Percentiles rank a stretch among this genome's conserved stretches.
Conservation (phyloP, 2,888 invertebrate genomes). For the Macrophya alboannulata region DNA sequence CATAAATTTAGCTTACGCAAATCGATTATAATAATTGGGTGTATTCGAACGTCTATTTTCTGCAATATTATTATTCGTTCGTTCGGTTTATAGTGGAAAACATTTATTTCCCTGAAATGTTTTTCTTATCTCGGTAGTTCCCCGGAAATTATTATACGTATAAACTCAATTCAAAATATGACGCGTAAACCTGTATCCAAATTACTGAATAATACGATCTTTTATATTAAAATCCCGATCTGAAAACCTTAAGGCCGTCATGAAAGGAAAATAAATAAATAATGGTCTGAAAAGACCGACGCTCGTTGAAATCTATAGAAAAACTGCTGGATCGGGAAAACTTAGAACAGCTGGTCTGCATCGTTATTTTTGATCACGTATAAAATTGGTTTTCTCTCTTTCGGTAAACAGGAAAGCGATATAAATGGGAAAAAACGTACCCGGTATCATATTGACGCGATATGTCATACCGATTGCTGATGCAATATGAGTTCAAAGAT, state of each 20-base stretch:
- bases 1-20: background rate
- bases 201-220: background rate
- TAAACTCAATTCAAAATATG: background rate
- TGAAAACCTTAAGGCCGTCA: background rate
- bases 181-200: background rate
- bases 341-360: background rate
- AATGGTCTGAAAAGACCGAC: background rate
- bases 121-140: background rate
- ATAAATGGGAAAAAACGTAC: background rate
- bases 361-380: background rate
- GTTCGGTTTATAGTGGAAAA: background rate
- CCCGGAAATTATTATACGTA: background rate
- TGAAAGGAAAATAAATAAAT: conserved; percentile 2
- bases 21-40: background rate
- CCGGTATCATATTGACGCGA: background rate
- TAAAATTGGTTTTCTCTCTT: background rate
- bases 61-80: background rate
- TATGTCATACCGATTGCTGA: background rate
- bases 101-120: too few species aligned
- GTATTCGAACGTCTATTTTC: background rate
- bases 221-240: background rate
- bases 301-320: background rate
- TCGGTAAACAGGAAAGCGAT: background rate
- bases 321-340: background rate
- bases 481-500: background rate